Conservation (phyloP, 2,113 vertebrate genomes). For the Apaloderma vittatum region DNA sequence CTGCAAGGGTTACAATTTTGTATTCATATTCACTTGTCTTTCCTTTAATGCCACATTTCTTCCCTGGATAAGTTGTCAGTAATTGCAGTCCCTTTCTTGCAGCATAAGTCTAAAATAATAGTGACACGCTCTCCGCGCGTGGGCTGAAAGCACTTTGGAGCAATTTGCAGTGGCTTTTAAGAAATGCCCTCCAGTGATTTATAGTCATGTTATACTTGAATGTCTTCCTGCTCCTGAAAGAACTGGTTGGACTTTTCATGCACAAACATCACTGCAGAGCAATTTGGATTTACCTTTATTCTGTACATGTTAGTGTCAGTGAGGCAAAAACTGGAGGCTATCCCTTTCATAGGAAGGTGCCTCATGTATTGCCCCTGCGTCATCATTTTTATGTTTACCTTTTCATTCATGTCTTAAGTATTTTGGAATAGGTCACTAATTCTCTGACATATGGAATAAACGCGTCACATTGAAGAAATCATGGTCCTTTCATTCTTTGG, state of each 20-base stretch:
- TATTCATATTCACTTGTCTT: neutral
- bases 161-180: conserved; percentile 15
- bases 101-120: neutral
- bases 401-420: neutral
- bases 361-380: neutral
- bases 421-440: neutral
- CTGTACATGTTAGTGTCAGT: neutral
- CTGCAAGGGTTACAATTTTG: neutral
- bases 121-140: neutral
- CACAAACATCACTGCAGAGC: neutral
- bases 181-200: conserved; percentile 20
- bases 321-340: neutral
- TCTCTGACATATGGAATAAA: neutral
- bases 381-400: neutral
- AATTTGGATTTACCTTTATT: neutral
- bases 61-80: neutral
- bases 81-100: conserved; percentile 16
- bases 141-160: conserved; percentile 9
- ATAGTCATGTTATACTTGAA: neutral
- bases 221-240: neutral
- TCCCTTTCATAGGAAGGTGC: neutral
- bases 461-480: neutral
- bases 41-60: neutral
- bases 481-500: neutral
- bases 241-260: neutral